phyloP scores from a whole-genome alignment of 2,113 vertebrate genomes.

The Aphyosemion australe region DNA sequence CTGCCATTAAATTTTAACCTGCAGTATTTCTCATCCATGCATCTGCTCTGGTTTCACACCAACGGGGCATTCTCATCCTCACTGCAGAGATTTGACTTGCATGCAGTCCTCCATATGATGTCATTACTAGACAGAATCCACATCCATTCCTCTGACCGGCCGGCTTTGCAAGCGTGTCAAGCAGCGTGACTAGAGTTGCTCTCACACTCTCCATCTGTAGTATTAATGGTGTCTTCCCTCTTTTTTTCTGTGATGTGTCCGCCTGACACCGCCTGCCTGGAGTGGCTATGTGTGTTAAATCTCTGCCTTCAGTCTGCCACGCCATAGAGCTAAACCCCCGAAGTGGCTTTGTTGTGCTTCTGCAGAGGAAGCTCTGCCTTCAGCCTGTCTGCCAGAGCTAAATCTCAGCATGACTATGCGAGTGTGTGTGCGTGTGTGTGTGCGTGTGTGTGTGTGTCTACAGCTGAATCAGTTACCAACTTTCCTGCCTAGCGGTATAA shows the following conservation, averaged over 20 bases:
- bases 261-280: conserved; percentile 56
- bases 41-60: not conserved
- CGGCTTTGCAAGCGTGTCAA: conserved; percentile 31
- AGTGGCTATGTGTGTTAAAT: conserved; percentile 55
- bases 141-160: conserved; percentile 4
- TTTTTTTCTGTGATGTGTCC: conserved; percentile 48
- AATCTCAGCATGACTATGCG: conserved; percentile 30
- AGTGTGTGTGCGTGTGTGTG: conserved; percentile 21
- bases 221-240: conserved; percentile 53
- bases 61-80: not conserved
- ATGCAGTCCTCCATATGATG: not conserved
- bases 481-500: conserved; percentile 11
- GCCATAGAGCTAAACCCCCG: conserved; percentile 51
- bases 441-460: conserved; percentile 19
- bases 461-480: conserved; percentile 28
- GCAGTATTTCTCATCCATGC: no score
- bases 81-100: rapidly evolving
- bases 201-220: conserved; percentile 50
- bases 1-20: no score
- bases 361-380: conserved; percentile 50
- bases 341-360: conserved; percentile 60
- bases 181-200: conserved; percentile 27
- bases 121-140: conserved; percentile 1
- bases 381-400: conserved; percentile 42
- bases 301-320: conserved; percentile 51